These are phyloP conservation scores for Nesidiocoris tenuis DNA, from an alignment of 2,888 invertebrate genomes.

Conservation along the genomic window DNA sequence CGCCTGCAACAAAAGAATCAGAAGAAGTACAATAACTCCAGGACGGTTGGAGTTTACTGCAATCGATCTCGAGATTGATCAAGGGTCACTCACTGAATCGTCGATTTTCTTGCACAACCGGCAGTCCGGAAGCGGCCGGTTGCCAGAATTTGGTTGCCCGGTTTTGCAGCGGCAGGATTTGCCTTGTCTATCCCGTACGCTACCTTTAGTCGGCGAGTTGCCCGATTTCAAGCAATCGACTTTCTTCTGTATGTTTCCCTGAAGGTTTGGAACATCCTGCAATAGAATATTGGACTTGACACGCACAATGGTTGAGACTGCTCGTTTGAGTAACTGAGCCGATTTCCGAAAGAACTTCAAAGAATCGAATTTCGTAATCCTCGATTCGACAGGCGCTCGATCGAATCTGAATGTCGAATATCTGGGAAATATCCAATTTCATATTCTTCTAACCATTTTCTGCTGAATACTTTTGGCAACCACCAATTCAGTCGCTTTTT, in stretches of 20 bases:
- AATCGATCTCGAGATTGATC: neutral
- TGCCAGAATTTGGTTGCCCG: neutral
- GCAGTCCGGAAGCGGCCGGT: neutral
- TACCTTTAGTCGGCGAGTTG: neutral
- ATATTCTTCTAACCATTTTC: neutral
- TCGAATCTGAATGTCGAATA: too few relatives aligned
- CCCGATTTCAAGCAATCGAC: neutral
- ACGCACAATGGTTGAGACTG: neutral
- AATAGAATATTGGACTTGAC: neutral
- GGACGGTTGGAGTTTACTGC: too few relatives aligned
- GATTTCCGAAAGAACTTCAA: too few relatives aligned
- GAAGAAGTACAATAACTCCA: neutral
- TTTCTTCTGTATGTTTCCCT: neutral
- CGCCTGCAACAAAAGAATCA: neutral
- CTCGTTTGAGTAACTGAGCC: neutral
- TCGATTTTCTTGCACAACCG: neutral
- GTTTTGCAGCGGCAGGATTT: neutral
- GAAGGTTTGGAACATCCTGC: neutral
- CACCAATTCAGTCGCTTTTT: neutral
- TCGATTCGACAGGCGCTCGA: too few relatives aligned
- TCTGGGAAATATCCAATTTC: too few relatives aligned
- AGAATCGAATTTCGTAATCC: too few relatives aligned
- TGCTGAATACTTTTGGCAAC: neutral
- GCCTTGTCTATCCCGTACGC: neutral
- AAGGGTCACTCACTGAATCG: neutral